A percentile compares a stretch with the other conserved stretches of the same genome.
These are phyloP conservation scores for Plutella xylostella DNA, from an alignment of 2,888 invertebrate genomes.

Conservation along the genomic window DNA sequence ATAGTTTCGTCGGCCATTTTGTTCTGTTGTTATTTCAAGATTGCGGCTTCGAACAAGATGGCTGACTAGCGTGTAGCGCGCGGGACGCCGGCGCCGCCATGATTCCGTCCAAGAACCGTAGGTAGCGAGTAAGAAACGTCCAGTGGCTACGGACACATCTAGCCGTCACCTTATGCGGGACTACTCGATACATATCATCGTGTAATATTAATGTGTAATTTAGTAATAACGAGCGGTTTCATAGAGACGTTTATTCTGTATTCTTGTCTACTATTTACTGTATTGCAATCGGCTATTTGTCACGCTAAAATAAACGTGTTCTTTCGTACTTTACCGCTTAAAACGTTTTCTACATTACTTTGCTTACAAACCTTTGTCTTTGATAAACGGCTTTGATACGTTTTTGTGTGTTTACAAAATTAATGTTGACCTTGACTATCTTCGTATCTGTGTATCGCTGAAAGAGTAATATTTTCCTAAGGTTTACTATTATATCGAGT, in stretches of 20 bases:
- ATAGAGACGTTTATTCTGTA: slow-evolving; percentile 70
- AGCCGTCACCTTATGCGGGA: slow-evolving; percentile 71
- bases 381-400: slow-evolving; percentile 1
- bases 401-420: neutral
- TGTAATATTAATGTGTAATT: slow-evolving; percentile 72
- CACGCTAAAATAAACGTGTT: slow-evolving; percentile 43
- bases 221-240: slow-evolving; percentile 66
- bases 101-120: slow-evolving; percentile 71
- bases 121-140: slow-evolving; percentile 71
- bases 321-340: slow-evolving; percentile 31
- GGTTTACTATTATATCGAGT: slow-evolving; percentile 55
- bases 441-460: slow-evolving; percentile 12
- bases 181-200: slow-evolving; percentile 81
- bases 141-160: slow-evolving; percentile 69
- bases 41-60: slow-evolving; percentile 20
- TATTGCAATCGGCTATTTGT: slow-evolving; percentile 63
- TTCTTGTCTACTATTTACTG: slow-evolving; percentile 48
- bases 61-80: slow-evolving; percentile 22
- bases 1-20: slow-evolving; percentile 26
- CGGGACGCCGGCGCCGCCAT: slow-evolving; percentile 56
- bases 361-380: slow-evolving; percentile 10
- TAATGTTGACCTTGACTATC: neutral
- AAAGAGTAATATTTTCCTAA: slow-evolving; percentile 44
- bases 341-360: slow-evolving; percentile 14
- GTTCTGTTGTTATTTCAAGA: slow-evolving; percentile 15